Evolutionary conservation across 2,888 invertebrate genomes (phyloP), one percentile per base, ranked within the genome.

Genomic region (Dioctria rufipes): DNA sequence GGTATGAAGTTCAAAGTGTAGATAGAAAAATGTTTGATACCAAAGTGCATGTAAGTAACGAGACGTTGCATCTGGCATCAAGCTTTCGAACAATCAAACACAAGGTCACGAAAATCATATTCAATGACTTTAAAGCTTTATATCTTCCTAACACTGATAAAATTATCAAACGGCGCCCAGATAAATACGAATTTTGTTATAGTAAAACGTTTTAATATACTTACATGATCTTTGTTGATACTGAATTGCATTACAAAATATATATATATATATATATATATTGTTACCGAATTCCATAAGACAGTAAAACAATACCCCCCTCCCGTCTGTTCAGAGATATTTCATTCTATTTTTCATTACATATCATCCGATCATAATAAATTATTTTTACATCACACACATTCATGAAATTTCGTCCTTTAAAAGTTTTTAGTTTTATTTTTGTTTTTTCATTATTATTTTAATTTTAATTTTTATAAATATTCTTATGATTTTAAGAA

Each of bases 351-450:
- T 61, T 65, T 9, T 66, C 78, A 78, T 78, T 66, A 42, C 51
- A 37, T 54, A 66, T 78, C 66, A 65, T 66, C 58, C 37, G 78
- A 75, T 81, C 80, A 81, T 81, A 25, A 78, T 81, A 81, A 81
- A 81, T 81, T 81, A 81, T 81, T 81, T 80, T 80, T 75, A 67
- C 81, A 80, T 81, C 73, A 65, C 80, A 81, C 81, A 54, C 25
- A 77, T 61, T 81, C 80, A 81, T 81, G 71, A 78, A 69, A 81
- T 81, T 63, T 40, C 54, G 60, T 58, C 46, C 77, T 25, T 61
- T 5, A 4, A 25, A 54, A 40, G 25, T 66, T 78, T 78, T 60
- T 43, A 60, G n/a, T 61, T 61, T 60, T 61, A 6, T 54, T n/a
- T 77, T 77, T 60, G 13, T 46, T 77, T 77, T 63, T 63, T 37